A percentile compares a stretch with the other conserved stretches of the same genome.
Conservation (phyloP, 1,140 invertebrate genomes). For the Nephila pilipes region DNA sequence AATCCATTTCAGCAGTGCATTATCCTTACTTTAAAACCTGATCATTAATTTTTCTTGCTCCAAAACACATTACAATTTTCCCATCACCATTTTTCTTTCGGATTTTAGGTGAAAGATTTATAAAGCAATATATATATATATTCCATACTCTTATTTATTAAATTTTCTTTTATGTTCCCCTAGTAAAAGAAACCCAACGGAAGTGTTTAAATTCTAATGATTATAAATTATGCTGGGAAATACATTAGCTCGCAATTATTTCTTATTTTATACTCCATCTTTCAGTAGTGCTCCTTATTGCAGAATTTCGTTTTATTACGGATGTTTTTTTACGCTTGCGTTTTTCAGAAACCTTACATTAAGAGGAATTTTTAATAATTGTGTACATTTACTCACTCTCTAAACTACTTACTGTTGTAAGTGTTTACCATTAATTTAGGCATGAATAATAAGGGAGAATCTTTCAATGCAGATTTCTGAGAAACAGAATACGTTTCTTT, state of each 20-base stretch:
- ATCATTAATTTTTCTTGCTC: slow-evolving; percentile 11
- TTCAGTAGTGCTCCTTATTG: not conserved
- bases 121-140: not conserved
- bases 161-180: not conserved
- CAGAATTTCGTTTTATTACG: not conserved
- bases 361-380: slow-evolving; percentile 8
- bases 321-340: not conserved
- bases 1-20: slow-evolving; percentile 6
- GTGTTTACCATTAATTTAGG: not conserved
- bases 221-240: not conserved
- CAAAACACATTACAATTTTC: not conserved
- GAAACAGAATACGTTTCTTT: not conserved
- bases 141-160: not conserved
- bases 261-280: not conserved
- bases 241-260: slow-evolving; percentile 16
- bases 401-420: not conserved
- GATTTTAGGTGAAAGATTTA: not conserved
- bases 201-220: not conserved
- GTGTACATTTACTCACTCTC: not conserved
- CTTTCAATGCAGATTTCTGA: not conserved
- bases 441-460: not conserved
- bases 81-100: not conserved
- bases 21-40: not conserved
- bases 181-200: not conserved
- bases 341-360: not conserved